phyloP scores from a whole-genome alignment of 1,140 invertebrate species.

The Bombus pyrosoma region DNA sequence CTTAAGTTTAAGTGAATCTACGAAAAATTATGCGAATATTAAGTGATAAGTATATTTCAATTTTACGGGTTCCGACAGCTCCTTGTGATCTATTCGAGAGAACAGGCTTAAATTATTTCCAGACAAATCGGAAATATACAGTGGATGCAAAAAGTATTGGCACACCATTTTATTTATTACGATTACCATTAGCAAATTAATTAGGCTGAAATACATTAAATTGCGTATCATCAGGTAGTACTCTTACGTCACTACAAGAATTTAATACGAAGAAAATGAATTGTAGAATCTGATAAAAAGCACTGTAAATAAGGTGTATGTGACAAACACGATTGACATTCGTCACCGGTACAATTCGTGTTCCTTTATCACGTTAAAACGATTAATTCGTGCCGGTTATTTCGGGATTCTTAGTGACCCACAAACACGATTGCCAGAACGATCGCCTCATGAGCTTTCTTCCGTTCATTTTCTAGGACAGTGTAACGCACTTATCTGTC shows the following conservation, averaged over 20 bases:
- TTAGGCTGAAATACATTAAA: too few relatives aligned
- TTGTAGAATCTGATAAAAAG: background rate
- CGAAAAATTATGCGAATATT: too few relatives aligned
- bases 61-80: accelerated
- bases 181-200: too few relatives aligned
- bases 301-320: background rate
- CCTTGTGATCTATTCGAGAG: too few relatives aligned
- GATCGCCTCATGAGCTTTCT: constrained; percentile 6
- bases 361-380: background rate
- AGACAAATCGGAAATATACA: too few relatives aligned
- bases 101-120: too few relatives aligned
- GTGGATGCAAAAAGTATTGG: accelerated
- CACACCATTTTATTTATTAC: too few relatives aligned
- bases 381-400: background rate
- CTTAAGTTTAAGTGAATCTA: too few relatives aligned
- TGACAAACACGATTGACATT: background rate
- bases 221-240: too few relatives aligned
- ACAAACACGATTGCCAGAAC: background rate
- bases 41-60: too few relatives aligned
- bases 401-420: background rate
- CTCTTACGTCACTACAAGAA: too few relatives aligned
- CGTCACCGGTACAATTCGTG: background rate
- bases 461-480: constrained; percentile 54
- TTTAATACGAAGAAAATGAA: too few relatives aligned
- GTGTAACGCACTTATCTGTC: constrained; percentile 58